Percentiles rank a stretch among this genome's conserved stretches.
Evolutionary conservation across 2,797 vertebrate species (phyloP).

Genomic region (Tolypeutes matacus): DNA sequence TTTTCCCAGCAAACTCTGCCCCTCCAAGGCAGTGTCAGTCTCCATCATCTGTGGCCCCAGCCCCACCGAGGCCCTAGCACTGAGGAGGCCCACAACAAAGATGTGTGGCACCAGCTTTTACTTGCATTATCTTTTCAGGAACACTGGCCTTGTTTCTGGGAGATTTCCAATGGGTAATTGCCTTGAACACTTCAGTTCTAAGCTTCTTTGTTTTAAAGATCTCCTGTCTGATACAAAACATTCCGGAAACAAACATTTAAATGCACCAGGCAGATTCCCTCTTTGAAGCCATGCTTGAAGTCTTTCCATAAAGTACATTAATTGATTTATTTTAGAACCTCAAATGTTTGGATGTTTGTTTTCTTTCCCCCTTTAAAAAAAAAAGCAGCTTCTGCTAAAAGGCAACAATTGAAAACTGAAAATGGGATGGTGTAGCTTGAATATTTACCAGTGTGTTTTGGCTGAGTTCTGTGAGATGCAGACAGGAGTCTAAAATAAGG

Average conservation of each 20-base stretch:
- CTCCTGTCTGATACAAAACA: not conserved
- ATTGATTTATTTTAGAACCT: conserved; percentile 55
- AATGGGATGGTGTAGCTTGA: not conserved
- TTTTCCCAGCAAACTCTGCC: not conserved
- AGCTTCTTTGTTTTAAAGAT: conserved; percentile 3
- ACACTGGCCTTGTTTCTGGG: not conserved
- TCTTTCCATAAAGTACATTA: conserved; percentile 33
- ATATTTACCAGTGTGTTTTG: conserved; percentile 7
- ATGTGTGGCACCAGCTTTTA: not conserved
- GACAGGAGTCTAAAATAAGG: not conserved
- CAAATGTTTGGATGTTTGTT: conserved; percentile 49
- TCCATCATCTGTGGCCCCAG: not conserved
- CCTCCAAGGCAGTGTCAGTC: not conserved
- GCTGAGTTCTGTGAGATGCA: conserved; percentile 41
- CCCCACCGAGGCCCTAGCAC: not conserved
- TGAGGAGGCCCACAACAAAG: not conserved
- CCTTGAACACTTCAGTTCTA: not conserved
- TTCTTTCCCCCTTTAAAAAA: conserved; percentile 43
- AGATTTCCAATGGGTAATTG: not conserved
- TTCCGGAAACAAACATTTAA: not conserved
- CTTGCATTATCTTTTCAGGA: not conserved
- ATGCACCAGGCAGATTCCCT: not conserved
- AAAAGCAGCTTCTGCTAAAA: not conserved
- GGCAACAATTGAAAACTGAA: not conserved
- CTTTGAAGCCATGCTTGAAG: conserved; percentile 46